Base-by-base conservation (phyloP, 1,140 invertebrate species). In the Anagrus nilaparvatae region DNA sequence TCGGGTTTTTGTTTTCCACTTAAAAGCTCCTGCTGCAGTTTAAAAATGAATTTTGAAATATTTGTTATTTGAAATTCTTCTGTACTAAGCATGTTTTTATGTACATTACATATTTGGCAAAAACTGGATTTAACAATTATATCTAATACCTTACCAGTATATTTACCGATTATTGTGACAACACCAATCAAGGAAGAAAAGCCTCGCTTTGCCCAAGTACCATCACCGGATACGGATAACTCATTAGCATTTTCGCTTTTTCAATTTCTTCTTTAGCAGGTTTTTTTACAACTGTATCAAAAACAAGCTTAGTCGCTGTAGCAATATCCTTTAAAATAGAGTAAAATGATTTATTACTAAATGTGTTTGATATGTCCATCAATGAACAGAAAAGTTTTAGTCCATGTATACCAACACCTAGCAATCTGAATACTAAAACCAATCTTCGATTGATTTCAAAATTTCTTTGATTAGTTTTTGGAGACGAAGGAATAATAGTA, bases 91-190 rank as follows among this genome's bases (percentile, higher is more conserved):
- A n/a, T n/a, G n/a, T n/a, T n/a, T n/a, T n/a, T n/a, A n/a, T n/a
- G n/a, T n/a, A n/a, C 5, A 28, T 31, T 35, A 29, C 33, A 50
- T 16, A 9, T 23, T 19, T 45, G 32, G 39, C 43, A 46, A 45
- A 43, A 45, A 17, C 28, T 37, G 14, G 44, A 49, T 41, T 46
- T 38, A 29, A 44, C 41, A 2, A 37, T 35, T 28, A 50, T n/a
- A 40, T 43, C 44, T 21, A 47, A 19, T 29, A 50, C 42, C 42
- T 47, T 50, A 20, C 29, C 28, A 30, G 42, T 32, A 41, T 44
- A 43, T 29, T 46, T 35, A 30, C 48, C 44, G 36, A 47, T 47
- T 10, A 47, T n/a, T 31, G 37, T 39, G 12, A 17, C 5, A 3
- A 44, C 41, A 19, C 44, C 44, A 43, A 46, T 34, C 24, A 40